phyloP scores from a whole-genome alignment of 2,113 vertebrate species.

The Oreochromis niloticus region DNA sequence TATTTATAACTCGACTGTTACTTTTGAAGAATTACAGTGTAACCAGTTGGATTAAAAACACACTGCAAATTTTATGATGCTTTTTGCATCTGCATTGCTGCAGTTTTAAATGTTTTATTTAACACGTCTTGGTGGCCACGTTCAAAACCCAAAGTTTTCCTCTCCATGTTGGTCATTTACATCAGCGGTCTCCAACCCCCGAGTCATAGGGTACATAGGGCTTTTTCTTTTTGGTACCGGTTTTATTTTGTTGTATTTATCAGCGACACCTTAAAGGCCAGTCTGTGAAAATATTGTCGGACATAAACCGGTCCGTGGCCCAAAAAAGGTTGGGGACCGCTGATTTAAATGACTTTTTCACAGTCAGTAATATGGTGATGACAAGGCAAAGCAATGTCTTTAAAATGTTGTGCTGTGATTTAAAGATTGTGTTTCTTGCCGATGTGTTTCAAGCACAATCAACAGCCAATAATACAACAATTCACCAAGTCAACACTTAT shows the following conservation, averaged over 20 bases:
- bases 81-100: background rate
- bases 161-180: background rate
- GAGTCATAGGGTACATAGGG: background rate
- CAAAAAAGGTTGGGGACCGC: background rate
- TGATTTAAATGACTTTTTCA: background rate
- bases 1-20: slow-evolving; percentile 18
- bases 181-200: background rate
- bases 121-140: background rate
- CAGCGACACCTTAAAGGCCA: background rate
- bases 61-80: background rate
- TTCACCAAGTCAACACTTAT: background rate
- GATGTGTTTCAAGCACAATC: background rate
- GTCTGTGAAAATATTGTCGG: background rate
- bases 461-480: background rate
- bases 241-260: background rate
- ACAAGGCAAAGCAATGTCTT: background rate
- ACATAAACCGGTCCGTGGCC: background rate
- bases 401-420: background rate
- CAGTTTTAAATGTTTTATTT: background rate
- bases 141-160: background rate
- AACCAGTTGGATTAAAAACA: background rate
- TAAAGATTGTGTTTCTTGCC: background rate
- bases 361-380: background rate
- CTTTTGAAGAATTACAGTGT: background rate
- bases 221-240: background rate